Conservation (phyloP, 1,140 invertebrate species). For the Drosophila orosa region DNA sequence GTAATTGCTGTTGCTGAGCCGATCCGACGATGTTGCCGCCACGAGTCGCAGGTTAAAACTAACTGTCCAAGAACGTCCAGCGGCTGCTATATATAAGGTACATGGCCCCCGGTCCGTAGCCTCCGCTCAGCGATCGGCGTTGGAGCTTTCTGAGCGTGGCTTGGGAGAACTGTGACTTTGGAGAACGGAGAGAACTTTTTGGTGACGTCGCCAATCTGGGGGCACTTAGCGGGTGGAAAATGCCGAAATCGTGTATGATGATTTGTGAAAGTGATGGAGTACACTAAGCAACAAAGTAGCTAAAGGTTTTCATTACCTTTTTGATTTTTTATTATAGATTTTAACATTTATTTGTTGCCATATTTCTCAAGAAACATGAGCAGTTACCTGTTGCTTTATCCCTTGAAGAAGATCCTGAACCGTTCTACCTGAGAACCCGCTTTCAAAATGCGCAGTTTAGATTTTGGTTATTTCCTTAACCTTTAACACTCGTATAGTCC, state of each 20-base stretch:
- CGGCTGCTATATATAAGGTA: constrained; percentile 71
- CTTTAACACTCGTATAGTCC: constrained; percentile 17
- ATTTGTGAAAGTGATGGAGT: constrained; percentile 65
- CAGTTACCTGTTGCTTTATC: neutral
- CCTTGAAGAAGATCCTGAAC: neutral
- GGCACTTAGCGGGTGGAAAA: constrained; percentile 31
- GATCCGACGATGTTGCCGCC: constrained; percentile 51
- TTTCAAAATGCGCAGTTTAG: constrained; percentile 19
- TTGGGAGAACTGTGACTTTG: constrained; percentile 15
- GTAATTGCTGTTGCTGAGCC: constrained; percentile 6
- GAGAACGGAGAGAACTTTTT: constrained; percentile 53
- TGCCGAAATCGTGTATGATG: constrained; percentile 47
- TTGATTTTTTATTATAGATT: too few relatives aligned
- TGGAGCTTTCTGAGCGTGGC: constrained; percentile 30
- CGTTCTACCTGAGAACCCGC: constrained; percentile 20
- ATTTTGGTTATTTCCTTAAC: constrained; percentile 40
- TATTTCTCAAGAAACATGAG: neutral
- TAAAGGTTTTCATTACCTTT: neutral
- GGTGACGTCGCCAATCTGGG: constrained; percentile 16
- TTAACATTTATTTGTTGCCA: neutral
- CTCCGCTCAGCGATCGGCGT: constrained; percentile 15
- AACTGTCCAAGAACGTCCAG: constrained; percentile 64
- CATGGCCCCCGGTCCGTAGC: neutral
- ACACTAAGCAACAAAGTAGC: constrained; percentile 36
- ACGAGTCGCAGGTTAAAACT: constrained; percentile 56